Conservation (phyloP, 2,888 invertebrate genomes). For the Agrotis puta region DNA sequence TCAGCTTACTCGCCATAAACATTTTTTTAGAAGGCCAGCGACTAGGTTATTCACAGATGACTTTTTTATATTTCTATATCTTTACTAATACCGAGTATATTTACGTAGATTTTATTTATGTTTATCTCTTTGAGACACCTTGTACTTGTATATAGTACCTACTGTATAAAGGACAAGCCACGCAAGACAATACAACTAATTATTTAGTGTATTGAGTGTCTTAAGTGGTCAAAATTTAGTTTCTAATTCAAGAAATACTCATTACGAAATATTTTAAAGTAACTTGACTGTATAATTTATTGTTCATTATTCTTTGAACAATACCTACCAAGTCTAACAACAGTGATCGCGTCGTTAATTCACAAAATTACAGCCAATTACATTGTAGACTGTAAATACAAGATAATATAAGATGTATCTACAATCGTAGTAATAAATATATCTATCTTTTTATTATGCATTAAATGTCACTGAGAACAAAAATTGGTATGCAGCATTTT, state of each 20-base stretch:
- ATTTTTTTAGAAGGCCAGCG: slow-evolving; percentile 25
- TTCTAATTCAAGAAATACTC: neutral
- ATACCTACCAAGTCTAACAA: slow-evolving; percentile 27
- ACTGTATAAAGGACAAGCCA: neutral
- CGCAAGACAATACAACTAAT: slow-evolving; percentile 5
- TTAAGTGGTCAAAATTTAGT: slow-evolving; percentile 4
- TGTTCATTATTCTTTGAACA: slow-evolving; percentile 30
- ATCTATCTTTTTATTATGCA: slow-evolving; percentile 75
- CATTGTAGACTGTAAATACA: slow-evolving; percentile 12
- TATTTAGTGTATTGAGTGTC: neutral
- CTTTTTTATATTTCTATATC: slow-evolving; percentile 8
- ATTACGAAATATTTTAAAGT: slow-evolving; percentile 25
- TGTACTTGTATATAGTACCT: too few species aligned
- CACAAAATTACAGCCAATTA: slow-evolving; percentile 56
- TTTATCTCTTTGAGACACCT: neutral
- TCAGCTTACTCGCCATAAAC: slow-evolving; percentile 70
- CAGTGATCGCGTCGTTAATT: slow-evolving; percentile 59
- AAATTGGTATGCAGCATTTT: slow-evolving; percentile 80
- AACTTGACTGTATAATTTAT: slow-evolving; percentile 34
- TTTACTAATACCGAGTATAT: neutral
- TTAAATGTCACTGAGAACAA: slow-evolving; percentile 70
- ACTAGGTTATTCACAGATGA: slow-evolving; percentile 18
- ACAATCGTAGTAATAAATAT: slow-evolving; percentile 31
- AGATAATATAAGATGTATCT: slow-evolving; percentile 13
- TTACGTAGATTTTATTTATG: neutral